Evolutionary conservation across 2,797 vertebrate genomes (phyloP).

Genomic region (Crocodylus rhombifer): DNA sequence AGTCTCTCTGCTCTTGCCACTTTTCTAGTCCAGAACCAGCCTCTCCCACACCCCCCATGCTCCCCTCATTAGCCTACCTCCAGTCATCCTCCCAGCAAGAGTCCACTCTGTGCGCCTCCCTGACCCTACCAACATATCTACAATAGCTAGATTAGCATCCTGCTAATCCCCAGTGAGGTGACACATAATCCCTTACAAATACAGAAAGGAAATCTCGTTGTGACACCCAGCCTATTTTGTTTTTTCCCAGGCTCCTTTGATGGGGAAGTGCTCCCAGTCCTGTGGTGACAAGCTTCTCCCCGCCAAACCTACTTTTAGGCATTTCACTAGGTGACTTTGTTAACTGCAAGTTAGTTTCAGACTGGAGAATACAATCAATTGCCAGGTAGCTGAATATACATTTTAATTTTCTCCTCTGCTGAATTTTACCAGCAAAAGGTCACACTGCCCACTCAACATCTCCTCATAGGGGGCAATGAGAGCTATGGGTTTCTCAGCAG

Average conservation of each 20-base stretch:
- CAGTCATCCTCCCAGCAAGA: constrained; percentile 33
- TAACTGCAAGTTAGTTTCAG: not conserved
- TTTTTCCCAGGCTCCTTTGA: not conserved
- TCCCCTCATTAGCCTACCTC: constrained; percentile 14
- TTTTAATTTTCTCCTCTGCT: not conserved
- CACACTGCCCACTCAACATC: too few relatives aligned
- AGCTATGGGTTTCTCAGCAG: accelerated
- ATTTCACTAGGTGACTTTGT: not conserved
- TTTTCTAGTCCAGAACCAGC: not conserved
- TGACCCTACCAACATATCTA: constrained; percentile 37
- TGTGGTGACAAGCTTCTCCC: not conserved
- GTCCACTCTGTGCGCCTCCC: not conserved
- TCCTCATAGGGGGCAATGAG: not conserved
- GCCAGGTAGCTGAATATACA: not conserved
- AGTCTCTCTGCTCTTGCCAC: not conserved
- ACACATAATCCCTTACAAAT: not conserved
- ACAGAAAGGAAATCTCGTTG: not conserved
- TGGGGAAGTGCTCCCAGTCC: not conserved
- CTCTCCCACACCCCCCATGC: not conserved
- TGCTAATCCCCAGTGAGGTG: constrained; percentile 38
- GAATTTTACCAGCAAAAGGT: not conserved
- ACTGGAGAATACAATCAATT: not conserved
- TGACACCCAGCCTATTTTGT: not conserved
- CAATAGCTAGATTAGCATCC: constrained; percentile 54
- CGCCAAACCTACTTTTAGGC: not conserved